Evolutionary conservation across 2,797 vertebrate genomes (phyloP).

Genomic region (Ptychadena robeensis): DNA sequence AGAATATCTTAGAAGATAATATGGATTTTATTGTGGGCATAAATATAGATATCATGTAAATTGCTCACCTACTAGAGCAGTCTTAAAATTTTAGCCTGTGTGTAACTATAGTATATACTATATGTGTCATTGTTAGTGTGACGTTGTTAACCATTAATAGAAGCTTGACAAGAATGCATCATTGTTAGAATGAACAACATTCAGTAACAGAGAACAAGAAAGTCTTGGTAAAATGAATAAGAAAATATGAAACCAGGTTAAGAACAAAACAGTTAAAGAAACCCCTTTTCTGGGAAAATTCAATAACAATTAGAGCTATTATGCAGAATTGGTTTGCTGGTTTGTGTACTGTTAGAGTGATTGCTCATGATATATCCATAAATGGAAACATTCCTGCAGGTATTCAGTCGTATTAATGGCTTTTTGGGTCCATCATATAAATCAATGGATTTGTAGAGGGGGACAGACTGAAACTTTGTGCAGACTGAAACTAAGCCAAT

Average conservation of each 20-base stretch:
- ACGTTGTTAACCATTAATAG: not conserved
- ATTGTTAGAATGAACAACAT: not conserved
- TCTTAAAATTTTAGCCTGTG: not conserved
- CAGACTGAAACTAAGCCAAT: no score
- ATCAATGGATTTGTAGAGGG: no score
- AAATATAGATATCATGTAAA: not conserved
- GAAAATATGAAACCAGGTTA: not conserved
- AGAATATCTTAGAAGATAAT: not conserved
- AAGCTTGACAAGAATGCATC: not conserved
- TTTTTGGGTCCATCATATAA: no score
- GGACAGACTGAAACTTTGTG: no score
- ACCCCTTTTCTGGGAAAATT: no score
- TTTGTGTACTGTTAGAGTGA: no score
- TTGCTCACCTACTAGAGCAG: not conserved
- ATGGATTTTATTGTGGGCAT: not conserved
- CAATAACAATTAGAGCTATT: no score
- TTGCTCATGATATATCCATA: no score
- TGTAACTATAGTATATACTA: not conserved
- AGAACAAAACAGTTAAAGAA: no score
- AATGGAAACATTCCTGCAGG: no score
- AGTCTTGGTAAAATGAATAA: not conserved
- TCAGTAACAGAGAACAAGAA: not conserved
- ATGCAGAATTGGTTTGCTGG: no score
- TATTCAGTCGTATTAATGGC: no score
- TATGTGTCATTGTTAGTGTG: not conserved